A percentile compares a stretch with the other conserved stretches of the same genome.
These are phyloP conservation scores for Autographa gamma DNA, from an alignment of 2,888 invertebrate species.

Conservation along the genomic window DNA sequence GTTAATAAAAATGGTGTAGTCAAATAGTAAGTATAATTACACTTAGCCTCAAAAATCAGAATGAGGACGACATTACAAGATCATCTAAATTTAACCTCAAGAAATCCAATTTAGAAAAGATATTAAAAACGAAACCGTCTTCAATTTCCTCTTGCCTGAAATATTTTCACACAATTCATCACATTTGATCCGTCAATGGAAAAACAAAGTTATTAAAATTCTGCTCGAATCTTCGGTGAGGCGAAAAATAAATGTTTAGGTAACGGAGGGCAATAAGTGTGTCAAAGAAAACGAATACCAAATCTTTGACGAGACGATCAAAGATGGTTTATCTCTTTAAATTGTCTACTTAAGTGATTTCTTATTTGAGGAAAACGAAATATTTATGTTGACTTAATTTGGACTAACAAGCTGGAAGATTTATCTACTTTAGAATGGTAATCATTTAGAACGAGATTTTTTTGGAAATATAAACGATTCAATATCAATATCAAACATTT, in stretches of 20 bases:
- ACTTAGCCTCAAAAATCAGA: background rate
- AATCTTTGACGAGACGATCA: slow-evolving; percentile 30
- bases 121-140: slow-evolving; percentile 33
- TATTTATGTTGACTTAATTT: slow-evolving; percentile 28
- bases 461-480: background rate
- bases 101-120: slow-evolving; percentile 6
- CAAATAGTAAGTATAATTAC: background rate
- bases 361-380: slow-evolving; percentile 11
- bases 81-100: slow-evolving; percentile 5
- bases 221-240: slow-evolving; percentile 29
- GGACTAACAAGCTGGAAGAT: slow-evolving; percentile 16
- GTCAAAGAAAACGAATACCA: slow-evolving; percentile 7
- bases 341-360: slow-evolving; percentile 28
- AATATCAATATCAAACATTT: too few species aligned
- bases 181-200: slow-evolving; percentile 19
- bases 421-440: slow-evolving; percentile 2
- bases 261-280: slow-evolving; percentile 9
- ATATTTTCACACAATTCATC: slow-evolving; percentile 17
- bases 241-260: slow-evolving; percentile 42
- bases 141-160: slow-evolving; percentile 22
- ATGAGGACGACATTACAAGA: background rate
- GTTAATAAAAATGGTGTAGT: too few species aligned
- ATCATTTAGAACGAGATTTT: background rate
- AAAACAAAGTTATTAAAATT: slow-evolving; percentile 34
- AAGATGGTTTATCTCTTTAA: slow-evolving; percentile 29